These are phyloP conservation scores for Maccullochella peelii DNA, from an alignment of 2,113 vertebrate genomes.

Conservation along the genomic window DNA sequence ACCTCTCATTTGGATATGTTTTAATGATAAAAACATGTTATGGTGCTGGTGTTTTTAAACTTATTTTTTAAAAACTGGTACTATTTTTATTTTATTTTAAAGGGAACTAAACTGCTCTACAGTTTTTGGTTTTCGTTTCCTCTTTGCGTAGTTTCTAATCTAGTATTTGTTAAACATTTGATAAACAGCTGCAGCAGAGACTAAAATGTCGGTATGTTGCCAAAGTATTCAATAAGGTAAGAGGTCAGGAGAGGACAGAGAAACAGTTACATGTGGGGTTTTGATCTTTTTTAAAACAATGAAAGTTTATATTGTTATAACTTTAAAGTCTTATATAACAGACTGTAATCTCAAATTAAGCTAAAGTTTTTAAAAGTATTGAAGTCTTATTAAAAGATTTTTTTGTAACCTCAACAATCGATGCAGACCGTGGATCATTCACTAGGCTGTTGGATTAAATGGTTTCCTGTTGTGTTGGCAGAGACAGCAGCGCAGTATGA, in stretches of 20 bases:
- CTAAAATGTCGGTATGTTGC: background rate
- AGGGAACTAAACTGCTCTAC: background rate
- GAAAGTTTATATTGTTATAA: background rate
- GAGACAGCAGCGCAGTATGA: slow-evolving; percentile 86
- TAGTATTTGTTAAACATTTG: background rate
- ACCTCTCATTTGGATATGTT: background rate
- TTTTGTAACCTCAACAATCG: background rate
- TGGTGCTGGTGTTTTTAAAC: background rate
- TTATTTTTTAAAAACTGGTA: background rate
- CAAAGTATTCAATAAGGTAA: background rate
- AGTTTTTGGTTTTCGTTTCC: background rate
- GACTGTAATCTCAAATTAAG: background rate
- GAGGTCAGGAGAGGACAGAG: background rate
- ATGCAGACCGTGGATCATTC: background rate
- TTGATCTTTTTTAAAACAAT: background rate
- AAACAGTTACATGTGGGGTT: background rate
- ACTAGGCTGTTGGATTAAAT: background rate
- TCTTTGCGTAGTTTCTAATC: background rate
- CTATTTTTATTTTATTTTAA: background rate
- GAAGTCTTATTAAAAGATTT: background rate
- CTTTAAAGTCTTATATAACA: background rate
- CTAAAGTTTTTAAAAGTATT: background rate
- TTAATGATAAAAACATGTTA: background rate
- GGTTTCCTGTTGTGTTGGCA: slow-evolving; percentile 39
- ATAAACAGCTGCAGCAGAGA: slow-evolving; percentile 1